Percentiles rank a stretch among this genome's conserved stretches.
Evolutionary conservation across 2,113 vertebrate genomes (phyloP).

Genomic region (Pachypanchax playfairii): DNA sequence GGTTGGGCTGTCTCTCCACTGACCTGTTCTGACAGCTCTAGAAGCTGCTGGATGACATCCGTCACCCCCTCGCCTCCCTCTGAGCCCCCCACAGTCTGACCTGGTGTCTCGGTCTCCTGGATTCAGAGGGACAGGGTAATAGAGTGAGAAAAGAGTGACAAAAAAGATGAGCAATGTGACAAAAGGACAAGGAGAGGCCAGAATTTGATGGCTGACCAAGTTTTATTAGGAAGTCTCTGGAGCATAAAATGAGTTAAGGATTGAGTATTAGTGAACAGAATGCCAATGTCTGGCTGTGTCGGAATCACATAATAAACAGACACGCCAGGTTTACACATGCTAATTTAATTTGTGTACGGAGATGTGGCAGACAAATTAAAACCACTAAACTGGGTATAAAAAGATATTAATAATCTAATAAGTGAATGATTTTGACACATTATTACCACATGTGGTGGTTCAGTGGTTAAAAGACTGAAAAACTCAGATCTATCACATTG

Average conservation of each 20-base stretch:
- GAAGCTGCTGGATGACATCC: conserved; percentile 96
- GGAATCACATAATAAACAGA: not conserved
- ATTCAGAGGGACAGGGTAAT: not conserved
- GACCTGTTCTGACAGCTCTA: conserved; percentile 93
- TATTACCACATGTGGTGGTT: not conserved
- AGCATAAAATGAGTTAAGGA: conserved; percentile 16
- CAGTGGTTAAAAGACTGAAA: not conserved
- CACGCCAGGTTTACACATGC: not conserved
- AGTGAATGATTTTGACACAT: not conserved
- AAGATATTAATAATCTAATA: not conserved
- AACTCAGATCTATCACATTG: not conserved
- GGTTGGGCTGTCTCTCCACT: conserved; percentile 85
- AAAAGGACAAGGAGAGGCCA: not conserved
- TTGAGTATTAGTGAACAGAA: conserved; percentile 3
- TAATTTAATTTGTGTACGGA: not conserved
- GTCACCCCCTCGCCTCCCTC: conserved; percentile 89
- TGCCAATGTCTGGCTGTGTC: not conserved
- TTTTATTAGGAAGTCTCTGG: conserved; percentile 8
- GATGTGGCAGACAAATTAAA: not conserved
- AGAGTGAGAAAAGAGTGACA: not conserved
- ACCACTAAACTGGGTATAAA: conserved; percentile 4
- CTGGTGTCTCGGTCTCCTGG: conserved; percentile 68
- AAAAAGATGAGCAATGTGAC: conserved; percentile 1
- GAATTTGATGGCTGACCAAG: conserved; percentile 17
- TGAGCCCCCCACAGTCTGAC: conserved; percentile 65